Percentiles rank a stretch among this genome's conserved stretches.
phyloP scores from a whole-genome alignment of 2,113 vertebrate species.

The Silurus glanis region DNA sequence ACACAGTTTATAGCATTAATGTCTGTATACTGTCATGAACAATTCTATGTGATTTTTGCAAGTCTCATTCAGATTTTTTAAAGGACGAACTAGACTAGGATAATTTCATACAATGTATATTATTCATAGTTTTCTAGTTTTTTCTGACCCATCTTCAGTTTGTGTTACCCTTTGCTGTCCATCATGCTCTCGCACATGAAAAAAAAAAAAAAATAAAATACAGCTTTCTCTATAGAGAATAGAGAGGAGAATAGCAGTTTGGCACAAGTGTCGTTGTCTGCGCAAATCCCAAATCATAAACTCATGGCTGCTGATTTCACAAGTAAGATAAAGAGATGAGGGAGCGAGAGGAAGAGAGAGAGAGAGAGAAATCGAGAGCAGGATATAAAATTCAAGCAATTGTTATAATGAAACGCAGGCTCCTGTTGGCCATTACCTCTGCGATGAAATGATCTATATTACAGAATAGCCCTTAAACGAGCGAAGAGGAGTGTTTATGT shows the following conservation, averaged over 20 bases:
- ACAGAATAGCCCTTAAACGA: slow-evolving; percentile 60
- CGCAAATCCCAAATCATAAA: slow-evolving; percentile 71
- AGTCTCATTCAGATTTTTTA: background rate
- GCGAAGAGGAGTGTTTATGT: slow-evolving; percentile 62
- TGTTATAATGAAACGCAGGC: slow-evolving; percentile 69
- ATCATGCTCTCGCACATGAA: slow-evolving; percentile 47
- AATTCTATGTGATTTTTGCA: background rate
- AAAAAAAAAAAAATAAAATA: slow-evolving; percentile 58
- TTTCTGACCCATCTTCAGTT: background rate
- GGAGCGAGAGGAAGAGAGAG: slow-evolving; percentile 54
- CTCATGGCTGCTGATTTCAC: slow-evolving; percentile 59
- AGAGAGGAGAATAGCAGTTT: slow-evolving; percentile 64
- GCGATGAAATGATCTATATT: slow-evolving; percentile 69
- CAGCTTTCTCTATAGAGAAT: slow-evolving; percentile 33
- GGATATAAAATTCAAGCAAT: slow-evolving; percentile 72
- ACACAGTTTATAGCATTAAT: background rate
- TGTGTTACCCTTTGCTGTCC: slow-evolving; percentile 3
- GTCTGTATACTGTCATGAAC: background rate
- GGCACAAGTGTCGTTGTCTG: slow-evolving; percentile 60
- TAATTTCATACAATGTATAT: slow-evolving; percentile 18
- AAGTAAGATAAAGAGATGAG: slow-evolving; percentile 55
- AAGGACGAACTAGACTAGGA: background rate
- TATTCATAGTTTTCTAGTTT: slow-evolving; percentile 28
- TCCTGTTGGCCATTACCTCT: slow-evolving; percentile 69
- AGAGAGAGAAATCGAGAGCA: slow-evolving; percentile 50